Conservation (phyloP, 2,888 invertebrate genomes). For the Chironomus tentans region DNA sequence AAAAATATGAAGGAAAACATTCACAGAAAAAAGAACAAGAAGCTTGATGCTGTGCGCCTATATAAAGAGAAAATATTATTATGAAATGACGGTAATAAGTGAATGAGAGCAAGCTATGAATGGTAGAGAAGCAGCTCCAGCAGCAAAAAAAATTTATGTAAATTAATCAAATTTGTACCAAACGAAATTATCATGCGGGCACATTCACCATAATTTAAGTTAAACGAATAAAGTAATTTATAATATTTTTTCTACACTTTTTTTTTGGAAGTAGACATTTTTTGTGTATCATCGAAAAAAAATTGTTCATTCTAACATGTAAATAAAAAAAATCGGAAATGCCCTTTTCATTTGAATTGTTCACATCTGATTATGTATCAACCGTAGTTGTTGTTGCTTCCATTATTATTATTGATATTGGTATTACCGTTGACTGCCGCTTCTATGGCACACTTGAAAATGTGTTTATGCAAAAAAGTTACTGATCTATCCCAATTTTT, state of each 20-base stretch:
- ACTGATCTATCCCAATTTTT: slow-evolving; percentile 26
- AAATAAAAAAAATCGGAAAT: not conserved
- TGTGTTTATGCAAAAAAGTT: slow-evolving; percentile 25
- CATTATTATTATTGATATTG: not conserved
- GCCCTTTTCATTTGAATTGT: not conserved
- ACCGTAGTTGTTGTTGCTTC: too few species aligned
- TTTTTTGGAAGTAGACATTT: too few species aligned
- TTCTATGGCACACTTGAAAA: not conserved
- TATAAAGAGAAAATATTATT: too few species aligned
- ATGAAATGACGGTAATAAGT: not conserved
- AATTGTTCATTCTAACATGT: too few species aligned
- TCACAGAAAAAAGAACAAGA: too few species aligned
- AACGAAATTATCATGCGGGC: slow-evolving; percentile 2
- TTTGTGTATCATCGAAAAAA: too few species aligned
- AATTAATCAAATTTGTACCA: slow-evolving; percentile 16
- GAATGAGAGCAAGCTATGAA: not conserved
- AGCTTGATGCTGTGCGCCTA: too few species aligned
- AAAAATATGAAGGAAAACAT: too few species aligned
- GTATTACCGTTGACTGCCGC: not conserved
- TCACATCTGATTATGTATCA: too few species aligned
- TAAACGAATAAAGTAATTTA: too few species aligned
- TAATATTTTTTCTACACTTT: too few species aligned
- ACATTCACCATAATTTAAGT: too few species aligned
- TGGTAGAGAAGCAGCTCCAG: not conserved
- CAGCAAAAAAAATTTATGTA: slow-evolving; percentile 12